phyloP scores from a whole-genome alignment of 1,140 invertebrate genomes.

The Drosophila sucinea region DNA sequence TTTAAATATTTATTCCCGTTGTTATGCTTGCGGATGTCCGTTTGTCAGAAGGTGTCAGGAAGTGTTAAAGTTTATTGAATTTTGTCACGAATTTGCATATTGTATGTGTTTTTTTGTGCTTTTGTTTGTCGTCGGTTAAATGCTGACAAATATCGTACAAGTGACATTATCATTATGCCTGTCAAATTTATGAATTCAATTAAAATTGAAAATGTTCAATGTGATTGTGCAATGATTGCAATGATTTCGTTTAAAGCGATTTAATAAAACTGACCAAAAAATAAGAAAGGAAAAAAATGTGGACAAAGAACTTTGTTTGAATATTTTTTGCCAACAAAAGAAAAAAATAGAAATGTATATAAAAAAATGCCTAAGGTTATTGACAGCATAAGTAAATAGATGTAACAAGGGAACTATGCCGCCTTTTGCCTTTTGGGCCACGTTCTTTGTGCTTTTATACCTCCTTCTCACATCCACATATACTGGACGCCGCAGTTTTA shows the following conservation, averaged over 20 bases:
- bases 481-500: neutral
- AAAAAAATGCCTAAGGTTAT: conserved; percentile 18
- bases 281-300: neutral
- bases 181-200: conserved; percentile 54
- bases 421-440: conserved; percentile 11
- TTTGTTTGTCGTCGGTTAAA: conserved; percentile 36
- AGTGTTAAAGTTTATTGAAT: conserved; percentile 29
- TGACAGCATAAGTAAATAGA: conserved; percentile 13
- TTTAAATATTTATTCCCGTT: conserved; percentile 62
- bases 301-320: neutral
- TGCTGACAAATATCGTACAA: conserved; percentile 57
- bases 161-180: conserved; percentile 48
- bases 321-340: neutral
- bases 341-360: neutral
- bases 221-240: conserved; percentile 32
- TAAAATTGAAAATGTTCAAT: conserved; percentile 36
- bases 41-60: conserved; percentile 8
- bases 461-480: conserved; percentile 1
- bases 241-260: conserved; percentile 8
- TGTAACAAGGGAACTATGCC: conserved; percentile 15
- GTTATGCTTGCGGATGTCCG: conserved; percentile 31
- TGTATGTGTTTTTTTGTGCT: conserved; percentile 6
- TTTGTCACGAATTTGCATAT: conserved; percentile 54
- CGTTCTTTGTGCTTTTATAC: conserved; percentile 9
- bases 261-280: neutral